Percentiles rank a stretch among this genome's conserved stretches.
Conservation (phyloP, 2,113 vertebrate species). For the Eretmochelys imbricata region DNA sequence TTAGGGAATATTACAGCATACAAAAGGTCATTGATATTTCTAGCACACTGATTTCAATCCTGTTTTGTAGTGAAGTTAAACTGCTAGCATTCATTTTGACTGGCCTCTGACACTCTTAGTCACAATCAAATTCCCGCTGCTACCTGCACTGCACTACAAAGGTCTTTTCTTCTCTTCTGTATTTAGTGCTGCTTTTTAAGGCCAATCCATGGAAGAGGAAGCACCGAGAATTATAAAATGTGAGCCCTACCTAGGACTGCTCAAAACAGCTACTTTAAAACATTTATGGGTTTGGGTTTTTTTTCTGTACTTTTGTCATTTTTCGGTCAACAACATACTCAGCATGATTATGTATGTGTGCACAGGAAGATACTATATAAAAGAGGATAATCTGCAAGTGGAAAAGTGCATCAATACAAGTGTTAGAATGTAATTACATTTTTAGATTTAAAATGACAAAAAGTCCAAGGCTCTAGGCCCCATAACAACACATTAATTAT, state of each 20-base stretch:
- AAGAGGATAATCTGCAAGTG: background rate
- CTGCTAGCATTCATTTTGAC: background rate
- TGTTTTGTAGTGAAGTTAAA: background rate
- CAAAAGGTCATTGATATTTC: background rate
- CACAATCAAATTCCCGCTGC: background rate
- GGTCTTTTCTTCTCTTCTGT: background rate
- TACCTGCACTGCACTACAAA: background rate
- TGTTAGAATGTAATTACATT: background rate
- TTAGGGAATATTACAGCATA: background rate
- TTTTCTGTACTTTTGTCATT: background rate
- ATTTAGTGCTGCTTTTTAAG: background rate
- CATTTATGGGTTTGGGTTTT: background rate
- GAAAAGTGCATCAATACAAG: background rate
- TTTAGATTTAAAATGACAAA: conserved; percentile 13
- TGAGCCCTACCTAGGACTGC: background rate
- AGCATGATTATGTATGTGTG: background rate
- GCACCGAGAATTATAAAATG: background rate
- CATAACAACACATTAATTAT: background rate
- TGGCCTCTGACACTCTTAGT: background rate
- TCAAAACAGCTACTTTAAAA: background rate
- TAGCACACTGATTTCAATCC: background rate
- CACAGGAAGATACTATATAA: background rate
- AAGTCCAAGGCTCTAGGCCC: background rate
- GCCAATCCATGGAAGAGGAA: background rate
- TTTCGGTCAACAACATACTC: background rate